A percentile compares a stretch with the other conserved stretches of the same genome.
These are phyloP conservation scores for Chamaedrilus cognettii DNA, from an alignment of 2,888 invertebrate species.

Conservation along the genomic window DNA sequence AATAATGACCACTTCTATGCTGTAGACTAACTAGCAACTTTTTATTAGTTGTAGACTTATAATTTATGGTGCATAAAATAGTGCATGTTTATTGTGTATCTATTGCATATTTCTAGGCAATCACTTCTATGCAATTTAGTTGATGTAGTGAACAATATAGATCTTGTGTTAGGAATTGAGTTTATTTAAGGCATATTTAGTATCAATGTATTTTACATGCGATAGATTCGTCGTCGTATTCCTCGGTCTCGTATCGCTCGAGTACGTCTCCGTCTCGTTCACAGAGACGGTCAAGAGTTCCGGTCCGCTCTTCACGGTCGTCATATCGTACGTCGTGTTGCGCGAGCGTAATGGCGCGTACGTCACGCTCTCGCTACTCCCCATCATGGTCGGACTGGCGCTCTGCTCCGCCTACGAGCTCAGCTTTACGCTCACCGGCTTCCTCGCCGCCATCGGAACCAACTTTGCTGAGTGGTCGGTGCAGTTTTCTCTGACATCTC, in stretches of 20 bases:
- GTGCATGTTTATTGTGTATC: too few species aligned
- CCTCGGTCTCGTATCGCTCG: slow-evolving; percentile 73
- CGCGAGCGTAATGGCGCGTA: slow-evolving; percentile 54
- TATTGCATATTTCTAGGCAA: too few species aligned
- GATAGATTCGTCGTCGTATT: slow-evolving; percentile 73
- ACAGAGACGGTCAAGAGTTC: slow-evolving; percentile 81
- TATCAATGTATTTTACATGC: too few species aligned
- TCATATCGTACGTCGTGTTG: slow-evolving; percentile 67
- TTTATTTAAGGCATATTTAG: too few species aligned
- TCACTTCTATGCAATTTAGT: too few species aligned
- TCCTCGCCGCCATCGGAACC: slow-evolving; percentile 75
- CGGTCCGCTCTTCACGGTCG: slow-evolving; percentile 76
- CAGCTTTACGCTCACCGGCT: slow-evolving; percentile 74
- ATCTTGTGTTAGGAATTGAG: too few species aligned
- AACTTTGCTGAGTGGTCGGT: slow-evolving; percentile 74
- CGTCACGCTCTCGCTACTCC: slow-evolving; percentile 67
- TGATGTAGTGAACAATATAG: too few species aligned
- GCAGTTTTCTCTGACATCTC: background rate
- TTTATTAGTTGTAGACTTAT: too few species aligned
- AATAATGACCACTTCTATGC: too few species aligned
- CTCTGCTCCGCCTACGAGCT: slow-evolving; percentile 77
- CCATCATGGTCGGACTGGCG: slow-evolving; percentile 77
- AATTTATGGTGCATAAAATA: too few species aligned
- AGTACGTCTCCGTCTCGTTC: slow-evolving; percentile 79
- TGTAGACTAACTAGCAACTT: too few species aligned